These are phyloP conservation scores for Lamprotornis superbus DNA, from an alignment of 2,113 vertebrate genomes.

Conservation along the genomic window DNA sequence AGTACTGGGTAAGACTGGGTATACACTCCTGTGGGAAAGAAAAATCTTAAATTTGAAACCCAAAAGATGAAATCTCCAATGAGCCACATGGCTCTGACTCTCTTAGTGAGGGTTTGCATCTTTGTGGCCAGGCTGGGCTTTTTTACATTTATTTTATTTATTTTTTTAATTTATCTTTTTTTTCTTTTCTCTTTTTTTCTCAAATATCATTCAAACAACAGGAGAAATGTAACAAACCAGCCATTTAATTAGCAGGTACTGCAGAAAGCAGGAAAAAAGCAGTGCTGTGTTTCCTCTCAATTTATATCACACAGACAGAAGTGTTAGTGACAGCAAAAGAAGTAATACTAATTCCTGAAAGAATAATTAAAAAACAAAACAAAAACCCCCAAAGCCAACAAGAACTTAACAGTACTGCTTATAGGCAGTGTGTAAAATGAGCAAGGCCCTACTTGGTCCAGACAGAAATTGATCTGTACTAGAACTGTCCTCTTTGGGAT, in stretches of 20 bases:
- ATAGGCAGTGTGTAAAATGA: background rate
- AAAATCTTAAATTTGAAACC: background rate
- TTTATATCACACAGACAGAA: background rate
- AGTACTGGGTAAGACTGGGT: background rate
- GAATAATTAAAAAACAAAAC: background rate
- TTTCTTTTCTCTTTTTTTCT: no score
- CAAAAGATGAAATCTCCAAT: background rate
- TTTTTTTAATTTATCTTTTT: background rate
- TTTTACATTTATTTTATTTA: no score
- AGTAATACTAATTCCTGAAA: background rate
- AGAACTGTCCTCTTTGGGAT: background rate
- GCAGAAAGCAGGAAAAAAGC: background rate
- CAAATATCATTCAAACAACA: background rate
- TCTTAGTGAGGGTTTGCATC: background rate
- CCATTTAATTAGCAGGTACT: conserved; percentile 3
- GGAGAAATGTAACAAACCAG: background rate
- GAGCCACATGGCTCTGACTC: background rate
- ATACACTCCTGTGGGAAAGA: background rate
- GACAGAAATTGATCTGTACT: background rate
- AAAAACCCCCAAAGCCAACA: background rate
- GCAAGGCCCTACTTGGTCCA: background rate
- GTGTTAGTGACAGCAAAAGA: background rate
- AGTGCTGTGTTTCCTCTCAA: background rate
- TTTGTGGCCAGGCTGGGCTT: background rate
- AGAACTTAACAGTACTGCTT: background rate